A percentile compares a stretch with the other conserved stretches of the same genome.
phyloP scores from a whole-genome alignment of 53 echinoderm and acorn worm genomes.

The Holothuria scabra region DNA sequence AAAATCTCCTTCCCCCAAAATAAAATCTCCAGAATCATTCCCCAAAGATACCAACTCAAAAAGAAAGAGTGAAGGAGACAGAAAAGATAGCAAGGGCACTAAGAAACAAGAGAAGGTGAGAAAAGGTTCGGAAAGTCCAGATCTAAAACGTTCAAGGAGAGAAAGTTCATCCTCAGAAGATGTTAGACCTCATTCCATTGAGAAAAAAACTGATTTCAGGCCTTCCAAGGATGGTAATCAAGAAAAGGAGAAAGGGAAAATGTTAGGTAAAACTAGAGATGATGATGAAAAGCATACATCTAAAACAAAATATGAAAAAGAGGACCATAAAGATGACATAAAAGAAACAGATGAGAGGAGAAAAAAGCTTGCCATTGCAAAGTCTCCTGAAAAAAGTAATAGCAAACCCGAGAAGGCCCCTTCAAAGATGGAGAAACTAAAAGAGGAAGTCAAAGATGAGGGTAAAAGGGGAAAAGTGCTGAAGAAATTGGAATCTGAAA shows the following conservation, averaged over 20 bases:
- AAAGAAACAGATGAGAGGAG: not conserved
- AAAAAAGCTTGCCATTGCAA: not conserved
- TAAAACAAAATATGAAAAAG: constrained; percentile 10
- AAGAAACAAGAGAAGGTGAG: too few species aligned
- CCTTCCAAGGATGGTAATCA: not conserved
- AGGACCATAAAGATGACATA: not conserved
- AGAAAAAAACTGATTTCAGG: not conserved
- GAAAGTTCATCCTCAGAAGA: too few species aligned
- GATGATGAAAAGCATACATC: constrained; percentile 16
- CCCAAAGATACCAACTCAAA: too few species aligned
- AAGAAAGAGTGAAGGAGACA: too few species aligned
- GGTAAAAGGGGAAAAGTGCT: not conserved
- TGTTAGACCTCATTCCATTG: too few species aligned
- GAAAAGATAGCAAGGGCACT: too few species aligned
- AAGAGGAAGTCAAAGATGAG: constrained; percentile 19
- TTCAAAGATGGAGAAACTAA: not conserved
- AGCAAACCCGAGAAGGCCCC: constrained; percentile 22
- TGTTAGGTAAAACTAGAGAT: constrained; percentile 6
- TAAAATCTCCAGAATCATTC: too few species aligned
- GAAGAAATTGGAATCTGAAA: not conserved
- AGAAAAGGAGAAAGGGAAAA: constrained; percentile 2
- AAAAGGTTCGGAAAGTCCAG: too few species aligned
- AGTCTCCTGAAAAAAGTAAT: not conserved
- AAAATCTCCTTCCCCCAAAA: too few species aligned
- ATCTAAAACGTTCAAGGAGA: too few species aligned